A percentile compares a stretch with the other conserved stretches of the same genome.
phyloP scores from a whole-genome alignment of 2,888 invertebrate species.

The Drosophila neutralis region DNA sequence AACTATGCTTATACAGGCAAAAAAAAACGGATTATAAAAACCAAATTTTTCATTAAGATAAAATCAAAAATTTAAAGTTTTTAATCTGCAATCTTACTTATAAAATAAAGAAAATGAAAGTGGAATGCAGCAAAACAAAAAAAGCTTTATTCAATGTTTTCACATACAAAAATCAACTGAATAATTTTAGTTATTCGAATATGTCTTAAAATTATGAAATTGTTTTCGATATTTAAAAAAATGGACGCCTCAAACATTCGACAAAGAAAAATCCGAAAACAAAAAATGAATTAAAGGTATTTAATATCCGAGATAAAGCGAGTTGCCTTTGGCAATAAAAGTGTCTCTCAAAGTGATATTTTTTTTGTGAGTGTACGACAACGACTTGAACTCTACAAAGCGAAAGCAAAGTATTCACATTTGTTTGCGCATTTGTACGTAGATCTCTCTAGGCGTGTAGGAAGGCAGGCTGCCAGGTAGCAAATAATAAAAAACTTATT shows the following conservation, averaged over 20 bases:
- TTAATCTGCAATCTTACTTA: no score
- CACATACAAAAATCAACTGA: neutral
- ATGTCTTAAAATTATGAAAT: neutral
- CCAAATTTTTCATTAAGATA: neutral
- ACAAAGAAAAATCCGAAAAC: neutral
- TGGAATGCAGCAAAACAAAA: neutral
- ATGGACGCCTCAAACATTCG: neutral
- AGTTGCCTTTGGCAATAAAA: neutral
- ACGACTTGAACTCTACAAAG: conserved; percentile 2
- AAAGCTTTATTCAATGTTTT: neutral
- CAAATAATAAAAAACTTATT: conserved; percentile 73
- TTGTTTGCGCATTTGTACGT: conserved; percentile 71
- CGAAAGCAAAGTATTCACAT: conserved; percentile 42
- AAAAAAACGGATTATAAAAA: neutral
- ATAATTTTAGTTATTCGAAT: neutral
- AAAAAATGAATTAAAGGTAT: neutral
- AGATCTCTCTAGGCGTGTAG: conserved; percentile 12
- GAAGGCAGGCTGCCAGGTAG: conserved; percentile 26
- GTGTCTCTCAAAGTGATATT: neutral
- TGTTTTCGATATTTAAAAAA: neutral
- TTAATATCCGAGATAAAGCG: neutral
- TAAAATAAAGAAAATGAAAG: neutral
- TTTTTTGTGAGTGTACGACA: conserved; percentile 4
- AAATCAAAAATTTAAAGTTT: neutral
- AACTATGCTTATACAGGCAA: neutral